Base-by-base conservation (phyloP, 2,113 vertebrate genomes). In the Coreoperca whiteheadi region DNA sequence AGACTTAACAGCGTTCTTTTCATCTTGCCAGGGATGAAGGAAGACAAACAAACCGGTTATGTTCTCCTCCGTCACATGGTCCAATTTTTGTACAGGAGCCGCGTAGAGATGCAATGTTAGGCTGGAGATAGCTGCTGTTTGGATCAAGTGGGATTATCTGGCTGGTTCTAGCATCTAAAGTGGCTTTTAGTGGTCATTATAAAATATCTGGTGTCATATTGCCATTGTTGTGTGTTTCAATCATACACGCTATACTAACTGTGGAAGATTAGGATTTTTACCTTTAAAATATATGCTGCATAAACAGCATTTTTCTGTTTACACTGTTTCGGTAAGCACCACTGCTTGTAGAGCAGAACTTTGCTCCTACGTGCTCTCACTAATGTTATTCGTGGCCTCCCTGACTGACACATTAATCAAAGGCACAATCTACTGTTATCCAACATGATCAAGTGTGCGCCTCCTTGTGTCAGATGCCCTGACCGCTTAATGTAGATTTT, bases 41-140 rank as follows among this genome's bases (percentile, higher is more conserved):
- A 87, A 88, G 83, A 86, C 88, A 85, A 91, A 92, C 89, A 92
- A 85, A 89, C 74, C 16, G n/a, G 77, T 79, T 76, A 50, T 10
- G 81, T 75, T 89, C 77, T 66, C 66, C 76, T 75, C 28, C 21
- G 9, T 89, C 65, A 48, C 66, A 8, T n/a, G 50, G 70, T 46
- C 60, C 43, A 16, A 25, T 60, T 50, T 60, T 87, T 77, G n/a
- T 59, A 57, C 12, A 56, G 15, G 32, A n/a, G 50, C 37, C 16
- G 21, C 9, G 1, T 18, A 23, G 51, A 60, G 41, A 69, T 67
- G 20, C 68, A 48, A 57, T 30, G 60, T 75, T 56, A 30, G 53
- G 32, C n/a, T 21, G 1, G 39, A 77, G 61, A 41, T 28, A 25
- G 64, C 67, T 61, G 53, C n/a, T 72, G 4, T 82, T 60, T 57